Percentiles rank a stretch among this genome's conserved stretches.
phyloP scores from a whole-genome alignment of 2,888 invertebrate species.

The Ochlodes sylvanus region DNA sequence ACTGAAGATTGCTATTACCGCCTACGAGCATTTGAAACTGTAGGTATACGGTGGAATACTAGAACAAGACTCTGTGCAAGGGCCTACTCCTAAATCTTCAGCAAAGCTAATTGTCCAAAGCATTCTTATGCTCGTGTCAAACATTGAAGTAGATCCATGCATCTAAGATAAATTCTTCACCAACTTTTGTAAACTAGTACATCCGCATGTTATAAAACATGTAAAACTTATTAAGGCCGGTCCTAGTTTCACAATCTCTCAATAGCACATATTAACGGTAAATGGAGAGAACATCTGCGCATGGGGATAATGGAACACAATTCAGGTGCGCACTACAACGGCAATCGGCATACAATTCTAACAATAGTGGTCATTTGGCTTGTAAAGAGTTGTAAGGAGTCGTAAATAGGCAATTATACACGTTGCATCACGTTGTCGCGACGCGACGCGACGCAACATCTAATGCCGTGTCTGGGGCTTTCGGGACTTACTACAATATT shows the following conservation, averaged over 20 bases:
- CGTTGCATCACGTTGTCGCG: conserved; percentile 13
- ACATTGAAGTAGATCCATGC: too few relatives aligned
- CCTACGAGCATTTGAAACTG: too few relatives aligned
- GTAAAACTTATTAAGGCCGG: conserved; percentile 3
- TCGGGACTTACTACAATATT: not conserved
- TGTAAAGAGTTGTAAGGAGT: conserved; percentile 12
- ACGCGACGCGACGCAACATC: conserved; percentile 6
- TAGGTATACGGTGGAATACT: too few relatives aligned
- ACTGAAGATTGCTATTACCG: too few relatives aligned
- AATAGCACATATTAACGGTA: conserved; percentile 14
- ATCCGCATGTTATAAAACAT: conserved; percentile 8
- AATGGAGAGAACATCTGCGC: conserved; percentile 16
- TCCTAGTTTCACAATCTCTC: conserved; percentile 17
- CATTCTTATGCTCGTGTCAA: too few relatives aligned
- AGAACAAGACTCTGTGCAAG: too few relatives aligned
- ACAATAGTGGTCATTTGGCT: conserved; percentile 22
- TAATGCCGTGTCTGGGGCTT: not conserved
- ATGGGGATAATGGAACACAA: conserved; percentile 15
- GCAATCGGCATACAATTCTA: conserved; percentile 6
- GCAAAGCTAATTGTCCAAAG: too few relatives aligned
- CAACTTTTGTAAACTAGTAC: not conserved
- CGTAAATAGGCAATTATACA: conserved; percentile 12
- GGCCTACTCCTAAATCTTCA: too few relatives aligned
- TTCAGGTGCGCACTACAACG: conserved; percentile 13
- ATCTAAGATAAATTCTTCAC: too few relatives aligned